These are phyloP conservation scores for Xenotilapia longispinis DNA, from an alignment of 2,113 vertebrate genomes.

Conservation along the genomic window DNA sequence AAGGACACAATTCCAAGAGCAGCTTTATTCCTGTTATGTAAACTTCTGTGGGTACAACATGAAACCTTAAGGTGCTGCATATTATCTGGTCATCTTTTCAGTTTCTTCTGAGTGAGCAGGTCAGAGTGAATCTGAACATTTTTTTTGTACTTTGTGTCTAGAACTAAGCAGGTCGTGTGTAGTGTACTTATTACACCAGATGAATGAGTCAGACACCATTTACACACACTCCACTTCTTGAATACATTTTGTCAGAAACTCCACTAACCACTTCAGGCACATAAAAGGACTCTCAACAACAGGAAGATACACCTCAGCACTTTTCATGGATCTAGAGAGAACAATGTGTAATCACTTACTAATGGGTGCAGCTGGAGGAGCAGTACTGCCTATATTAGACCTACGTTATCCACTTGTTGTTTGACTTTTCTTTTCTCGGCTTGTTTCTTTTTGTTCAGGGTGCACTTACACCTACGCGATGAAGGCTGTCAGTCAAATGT, in stretches of 20 bases:
- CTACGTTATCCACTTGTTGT: neutral
- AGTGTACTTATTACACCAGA: neutral
- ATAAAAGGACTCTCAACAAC: neutral
- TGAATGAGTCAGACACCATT: slow-evolving; percentile 32
- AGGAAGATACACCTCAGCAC: neutral
- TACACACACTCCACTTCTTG: neutral
- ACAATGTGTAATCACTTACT: neutral
- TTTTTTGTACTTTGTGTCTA: neutral
- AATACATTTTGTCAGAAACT: neutral
- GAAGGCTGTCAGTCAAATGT: neutral
- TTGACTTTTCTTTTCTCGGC: neutral
- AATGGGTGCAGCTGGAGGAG: neutral
- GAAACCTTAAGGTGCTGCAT: neutral
- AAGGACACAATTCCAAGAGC: neutral
- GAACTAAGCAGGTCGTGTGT: neutral
- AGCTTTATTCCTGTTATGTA: neutral
- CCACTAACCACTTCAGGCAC: neutral
- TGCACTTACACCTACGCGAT: neutral
- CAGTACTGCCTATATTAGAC: neutral
- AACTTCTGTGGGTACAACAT: neutral
- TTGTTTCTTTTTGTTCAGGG: neutral
- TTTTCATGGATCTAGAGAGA: neutral
- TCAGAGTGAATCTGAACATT: neutral
- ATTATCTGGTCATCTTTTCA: neutral
- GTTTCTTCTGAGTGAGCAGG: neutral